Conservation (phyloP, 1,140 invertebrate species). For the Hetaerina americana region DNA sequence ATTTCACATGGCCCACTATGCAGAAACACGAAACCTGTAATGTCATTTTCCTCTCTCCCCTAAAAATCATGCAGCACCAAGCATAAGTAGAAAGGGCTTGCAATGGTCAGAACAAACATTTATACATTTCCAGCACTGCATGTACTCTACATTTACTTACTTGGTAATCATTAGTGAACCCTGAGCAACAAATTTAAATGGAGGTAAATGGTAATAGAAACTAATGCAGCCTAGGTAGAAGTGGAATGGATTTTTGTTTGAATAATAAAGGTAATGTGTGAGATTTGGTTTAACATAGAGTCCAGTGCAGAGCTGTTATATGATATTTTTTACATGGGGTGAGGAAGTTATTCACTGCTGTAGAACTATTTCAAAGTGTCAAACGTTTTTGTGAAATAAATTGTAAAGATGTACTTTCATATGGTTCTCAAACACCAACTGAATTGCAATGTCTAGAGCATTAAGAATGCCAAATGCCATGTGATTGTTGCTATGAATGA, state of each 20-base stretch:
- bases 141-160: background rate
- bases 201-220: background rate
- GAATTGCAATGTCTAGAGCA: background rate
- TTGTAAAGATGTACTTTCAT: background rate
- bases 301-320: background rate
- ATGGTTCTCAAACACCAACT: background rate
- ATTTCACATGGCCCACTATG: background rate
- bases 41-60: background rate
- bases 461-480: background rate
- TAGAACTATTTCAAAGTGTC: background rate
- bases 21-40: background rate
- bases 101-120: background rate
- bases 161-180: background rate
- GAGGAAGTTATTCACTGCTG: background rate
- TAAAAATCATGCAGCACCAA: background rate
- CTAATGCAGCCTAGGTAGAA: background rate
- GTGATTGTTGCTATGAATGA: background rate
- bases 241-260: background rate
- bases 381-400: background rate
- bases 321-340: background rate
- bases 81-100: background rate
- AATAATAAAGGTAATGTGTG: background rate
- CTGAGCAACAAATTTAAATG: background rate
- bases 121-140: background rate
- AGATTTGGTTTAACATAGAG: background rate